phyloP scores from a whole-genome alignment of 2,888 invertebrate species.

The Bembecia ichneumoniformis region DNA sequence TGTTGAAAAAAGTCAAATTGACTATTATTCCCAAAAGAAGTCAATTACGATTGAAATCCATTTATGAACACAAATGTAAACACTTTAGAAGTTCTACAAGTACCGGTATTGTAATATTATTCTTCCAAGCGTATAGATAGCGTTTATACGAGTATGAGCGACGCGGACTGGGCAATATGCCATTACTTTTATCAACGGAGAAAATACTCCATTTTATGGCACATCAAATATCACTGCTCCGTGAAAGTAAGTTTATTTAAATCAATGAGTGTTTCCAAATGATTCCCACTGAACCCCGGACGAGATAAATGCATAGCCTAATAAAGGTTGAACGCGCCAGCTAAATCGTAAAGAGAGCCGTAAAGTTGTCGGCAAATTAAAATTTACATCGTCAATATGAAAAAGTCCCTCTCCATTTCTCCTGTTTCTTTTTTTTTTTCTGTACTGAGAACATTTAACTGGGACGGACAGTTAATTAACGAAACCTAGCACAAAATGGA shows the following conservation, averaged over 20 bases:
- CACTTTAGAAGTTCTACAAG: too few relatives aligned
- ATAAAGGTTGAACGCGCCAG: slow-evolving; percentile 63
- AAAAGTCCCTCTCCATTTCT: slow-evolving; percentile 55
- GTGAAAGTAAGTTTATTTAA: too few relatives aligned
- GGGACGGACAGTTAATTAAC: slow-evolving; percentile 64
- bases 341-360: slow-evolving; percentile 66
- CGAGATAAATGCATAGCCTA: slow-evolving; percentile 55
- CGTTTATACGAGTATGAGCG: slow-evolving; percentile 9
- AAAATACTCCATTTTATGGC: slow-evolving; percentile 9
- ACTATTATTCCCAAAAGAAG: too few relatives aligned
- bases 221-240: slow-evolving; percentile 1
- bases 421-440: slow-evolving; percentile 37
- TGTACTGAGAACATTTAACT: slow-evolving; percentile 48
- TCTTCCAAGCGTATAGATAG: background rate
- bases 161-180: slow-evolving; percentile 12
- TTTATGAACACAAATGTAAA: too few relatives aligned
- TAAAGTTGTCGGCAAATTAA: slow-evolving; percentile 69
- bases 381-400: slow-evolving; percentile 70
- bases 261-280: slow-evolving; percentile 13
- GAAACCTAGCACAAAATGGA: slow-evolving; percentile 54
- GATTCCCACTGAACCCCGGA: slow-evolving; percentile 33
- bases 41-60: too few relatives aligned
- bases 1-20: too few relatives aligned
- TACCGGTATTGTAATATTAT: too few relatives aligned
- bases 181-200: slow-evolving; percentile 14